Conservation (phyloP, 2,113 vertebrate genomes). For the Phyllopteryx taeniolatus region DNA sequence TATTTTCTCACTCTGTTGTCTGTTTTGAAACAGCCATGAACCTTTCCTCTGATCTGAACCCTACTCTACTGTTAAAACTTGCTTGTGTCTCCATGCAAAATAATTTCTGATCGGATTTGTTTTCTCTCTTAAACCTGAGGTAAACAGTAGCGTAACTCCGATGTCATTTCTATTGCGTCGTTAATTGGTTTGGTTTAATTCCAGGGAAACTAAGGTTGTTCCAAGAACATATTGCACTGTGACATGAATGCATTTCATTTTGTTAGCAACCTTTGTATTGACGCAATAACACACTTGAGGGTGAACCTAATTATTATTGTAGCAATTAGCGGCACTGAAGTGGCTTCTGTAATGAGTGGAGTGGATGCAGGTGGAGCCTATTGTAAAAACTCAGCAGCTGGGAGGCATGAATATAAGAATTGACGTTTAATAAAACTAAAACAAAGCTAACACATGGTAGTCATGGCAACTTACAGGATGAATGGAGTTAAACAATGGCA, state of each 20-base stretch:
- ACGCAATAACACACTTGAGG: neutral
- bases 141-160: neutral
- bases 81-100: no score
- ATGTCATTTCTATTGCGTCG: neutral
- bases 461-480: neutral
- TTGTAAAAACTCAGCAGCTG: neutral
- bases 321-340: constrained; percentile 4
- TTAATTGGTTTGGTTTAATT: neutral
- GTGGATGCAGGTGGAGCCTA: constrained; percentile 1
- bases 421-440: no score
- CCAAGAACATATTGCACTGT: no score
- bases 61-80: no score
- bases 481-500: neutral
- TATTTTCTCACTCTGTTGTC: no score
- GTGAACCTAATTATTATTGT: neutral
- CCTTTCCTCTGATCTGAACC: no score
- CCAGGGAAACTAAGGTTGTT: neutral
- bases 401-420: neutral
- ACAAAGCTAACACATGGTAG: neutral
- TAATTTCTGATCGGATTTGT: neutral
- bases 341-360: neutral
- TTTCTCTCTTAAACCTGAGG: neutral
- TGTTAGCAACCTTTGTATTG: neutral
- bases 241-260: neutral
- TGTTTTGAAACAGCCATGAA: no score